A percentile compares a stretch with the other conserved stretches of the same genome.
Conservation (phyloP, 2,888 invertebrate genomes). For the Lycaena phlaeas region DNA sequence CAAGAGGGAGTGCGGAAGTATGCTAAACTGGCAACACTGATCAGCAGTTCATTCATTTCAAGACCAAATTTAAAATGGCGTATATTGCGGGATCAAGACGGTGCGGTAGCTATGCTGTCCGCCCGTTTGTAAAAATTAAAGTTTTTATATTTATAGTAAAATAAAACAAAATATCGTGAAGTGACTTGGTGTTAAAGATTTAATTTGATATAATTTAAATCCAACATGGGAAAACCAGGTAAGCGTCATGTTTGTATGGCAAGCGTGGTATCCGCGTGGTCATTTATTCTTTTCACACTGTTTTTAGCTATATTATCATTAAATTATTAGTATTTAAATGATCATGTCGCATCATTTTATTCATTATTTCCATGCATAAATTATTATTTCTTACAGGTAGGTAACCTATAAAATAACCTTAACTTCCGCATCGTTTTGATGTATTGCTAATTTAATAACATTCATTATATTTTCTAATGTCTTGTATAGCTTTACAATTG, state of each 20-base stretch:
- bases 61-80: slow-evolving; percentile 38
- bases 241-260: slow-evolving; percentile 20
- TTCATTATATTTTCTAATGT: too few species aligned
- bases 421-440: too few species aligned
- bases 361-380: too few species aligned
- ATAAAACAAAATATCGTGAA: slow-evolving; percentile 25
- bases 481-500: too few species aligned
- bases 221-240: slow-evolving; percentile 59
- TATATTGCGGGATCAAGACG: slow-evolving; percentile 46
- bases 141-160: slow-evolving; percentile 46
- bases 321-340: too few species aligned
- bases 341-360: too few species aligned
- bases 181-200: background rate
- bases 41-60: background rate
- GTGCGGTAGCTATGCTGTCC: slow-evolving; percentile 40
- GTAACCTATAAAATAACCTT: too few species aligned
- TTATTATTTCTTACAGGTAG: too few species aligned
- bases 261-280: slow-evolving; percentile 32
- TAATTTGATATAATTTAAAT: background rate
- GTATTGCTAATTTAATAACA: too few species aligned
- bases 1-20: too few species aligned
- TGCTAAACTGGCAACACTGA: slow-evolving; percentile 8
- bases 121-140: slow-evolving; percentile 35
- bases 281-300: too few species aligned
- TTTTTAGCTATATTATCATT: too few species aligned